Evolutionary conservation across 2,797 vertebrate genomes (phyloP).

Genomic region (Schizothorax lantsangensis): DNA sequence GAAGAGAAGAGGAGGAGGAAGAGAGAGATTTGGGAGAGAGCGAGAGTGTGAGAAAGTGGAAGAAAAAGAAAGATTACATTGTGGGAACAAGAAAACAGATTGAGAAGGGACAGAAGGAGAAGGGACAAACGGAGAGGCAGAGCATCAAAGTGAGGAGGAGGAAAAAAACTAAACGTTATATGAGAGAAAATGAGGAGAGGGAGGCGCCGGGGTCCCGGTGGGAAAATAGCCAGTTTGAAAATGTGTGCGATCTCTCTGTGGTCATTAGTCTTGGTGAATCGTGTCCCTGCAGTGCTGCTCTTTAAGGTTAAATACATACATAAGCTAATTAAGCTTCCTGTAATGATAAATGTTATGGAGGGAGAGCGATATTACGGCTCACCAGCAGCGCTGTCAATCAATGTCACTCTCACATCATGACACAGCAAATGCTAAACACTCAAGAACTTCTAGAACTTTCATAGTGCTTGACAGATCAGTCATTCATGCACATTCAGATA

Average conservation of each 20-base stretch:
- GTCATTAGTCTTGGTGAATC: conserved; percentile 58
- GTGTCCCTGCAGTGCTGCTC: conserved; percentile 59
- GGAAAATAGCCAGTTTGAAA: conserved; percentile 53
- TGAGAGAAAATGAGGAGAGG: background rate
- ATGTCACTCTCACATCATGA: conserved; percentile 26
- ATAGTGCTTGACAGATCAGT: background rate
- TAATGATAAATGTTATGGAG: conserved; percentile 61
- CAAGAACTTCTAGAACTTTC: background rate
- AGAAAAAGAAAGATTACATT: conserved; percentile 22
- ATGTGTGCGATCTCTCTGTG: conserved; percentile 46
- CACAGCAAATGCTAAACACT: background rate
- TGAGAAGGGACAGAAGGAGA: conserved; percentile 22
- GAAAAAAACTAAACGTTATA: background rate
- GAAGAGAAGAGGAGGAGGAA: conserved; percentile 39
- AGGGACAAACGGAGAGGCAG: conserved; percentile 10
- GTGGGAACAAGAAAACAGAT: conserved; percentile 15
- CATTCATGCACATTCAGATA: background rate
- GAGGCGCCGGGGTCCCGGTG: conserved; percentile 38
- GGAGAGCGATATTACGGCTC: conserved; percentile 44
- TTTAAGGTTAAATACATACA: conserved; percentile 67
- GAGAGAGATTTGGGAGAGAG: conserved; percentile 29
- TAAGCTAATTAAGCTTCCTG: conserved; percentile 64
- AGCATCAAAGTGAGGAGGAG: conserved; percentile 20
- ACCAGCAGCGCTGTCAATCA: conserved; percentile 48
- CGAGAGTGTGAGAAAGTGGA: conserved; percentile 27